Evolutionary conservation across 2,113 vertebrate genomes (phyloP).

Genomic region (Grus americana): DNA sequence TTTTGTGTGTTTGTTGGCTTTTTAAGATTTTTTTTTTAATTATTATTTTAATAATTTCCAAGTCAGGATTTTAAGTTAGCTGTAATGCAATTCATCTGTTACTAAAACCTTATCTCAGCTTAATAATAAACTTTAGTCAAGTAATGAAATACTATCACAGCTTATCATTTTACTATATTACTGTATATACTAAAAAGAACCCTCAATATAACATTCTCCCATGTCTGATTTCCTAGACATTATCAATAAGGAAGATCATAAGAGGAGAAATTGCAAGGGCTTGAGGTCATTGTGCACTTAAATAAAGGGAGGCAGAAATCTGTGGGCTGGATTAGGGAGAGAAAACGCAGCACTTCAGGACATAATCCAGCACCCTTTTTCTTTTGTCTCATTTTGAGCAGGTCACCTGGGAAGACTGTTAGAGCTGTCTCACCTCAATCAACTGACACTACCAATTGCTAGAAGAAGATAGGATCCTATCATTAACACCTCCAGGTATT

Average conservation of each 20-base stretch:
- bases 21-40: neutral
- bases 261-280: neutral
- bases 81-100: neutral
- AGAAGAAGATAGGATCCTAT: neutral
- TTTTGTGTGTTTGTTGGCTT: neutral
- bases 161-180: neutral
- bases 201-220: neutral
- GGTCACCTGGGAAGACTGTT: neutral
- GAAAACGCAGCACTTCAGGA: neutral
- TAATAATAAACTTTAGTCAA: slow-evolving; percentile 14
- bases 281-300: neutral
- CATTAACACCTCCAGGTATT: neutral
- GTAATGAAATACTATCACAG: neutral
- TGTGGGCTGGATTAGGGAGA: neutral
- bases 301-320: neutral
- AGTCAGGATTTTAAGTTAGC: slow-evolving; percentile 23
- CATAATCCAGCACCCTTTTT: neutral
- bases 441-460: neutral
- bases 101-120: neutral
- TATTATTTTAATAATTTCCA: slow-evolving; percentile 5
- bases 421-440: neutral
- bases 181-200: neutral
- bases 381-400: neutral
- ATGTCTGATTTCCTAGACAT: neutral
- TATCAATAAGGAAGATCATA: neutral